Conservation (phyloP, 2,888 invertebrate genomes). For the Pocota personata region DNA sequence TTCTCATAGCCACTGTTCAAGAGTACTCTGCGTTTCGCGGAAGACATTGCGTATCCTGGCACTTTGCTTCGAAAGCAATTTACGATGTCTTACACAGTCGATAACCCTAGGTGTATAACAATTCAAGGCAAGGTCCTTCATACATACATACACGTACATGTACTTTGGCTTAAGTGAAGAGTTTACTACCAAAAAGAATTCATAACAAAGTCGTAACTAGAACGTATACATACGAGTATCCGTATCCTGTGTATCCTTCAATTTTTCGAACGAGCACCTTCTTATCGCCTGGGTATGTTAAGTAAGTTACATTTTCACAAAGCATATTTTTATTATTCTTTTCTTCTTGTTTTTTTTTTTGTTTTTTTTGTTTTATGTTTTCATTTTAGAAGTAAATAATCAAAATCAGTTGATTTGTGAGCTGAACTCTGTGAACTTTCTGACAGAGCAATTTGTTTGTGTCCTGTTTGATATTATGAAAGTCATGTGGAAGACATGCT, state of each 20-base stretch:
- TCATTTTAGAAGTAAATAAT: conserved; percentile 36
- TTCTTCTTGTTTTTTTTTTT: background rate
- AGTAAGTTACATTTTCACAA: conserved; percentile 15
- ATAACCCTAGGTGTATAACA: background rate
- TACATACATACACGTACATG: background rate
- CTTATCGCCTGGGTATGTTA: background rate
- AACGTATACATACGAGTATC: background rate
- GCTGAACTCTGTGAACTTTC: conserved; percentile 5
- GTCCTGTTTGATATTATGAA: conserved; percentile 1
- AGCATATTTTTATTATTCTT: conserved; percentile 24
- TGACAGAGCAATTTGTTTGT: conserved; percentile 46
- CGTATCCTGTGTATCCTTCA: conserved; percentile 11
- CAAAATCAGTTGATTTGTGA: conserved; percentile 55
- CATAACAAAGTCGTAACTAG: conserved; percentile 13
- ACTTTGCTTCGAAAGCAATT: conserved; percentile 7
- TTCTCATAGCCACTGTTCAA: background rate
- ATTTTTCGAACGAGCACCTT: background rate
- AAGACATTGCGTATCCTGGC: background rate
- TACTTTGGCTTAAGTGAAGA: conserved; percentile 1
- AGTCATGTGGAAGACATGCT: conserved; percentile 15
- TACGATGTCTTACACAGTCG: background rate
- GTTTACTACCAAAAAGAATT: background rate
- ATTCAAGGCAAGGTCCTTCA: conserved; percentile 1
- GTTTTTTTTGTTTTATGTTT: conserved; percentile 24
- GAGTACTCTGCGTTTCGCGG: background rate